Evolutionary conservation across 2,797 vertebrate genomes (phyloP), one percentile per base, ranked within the genome.

Genomic region (Phalanger gymnotis): DNA sequence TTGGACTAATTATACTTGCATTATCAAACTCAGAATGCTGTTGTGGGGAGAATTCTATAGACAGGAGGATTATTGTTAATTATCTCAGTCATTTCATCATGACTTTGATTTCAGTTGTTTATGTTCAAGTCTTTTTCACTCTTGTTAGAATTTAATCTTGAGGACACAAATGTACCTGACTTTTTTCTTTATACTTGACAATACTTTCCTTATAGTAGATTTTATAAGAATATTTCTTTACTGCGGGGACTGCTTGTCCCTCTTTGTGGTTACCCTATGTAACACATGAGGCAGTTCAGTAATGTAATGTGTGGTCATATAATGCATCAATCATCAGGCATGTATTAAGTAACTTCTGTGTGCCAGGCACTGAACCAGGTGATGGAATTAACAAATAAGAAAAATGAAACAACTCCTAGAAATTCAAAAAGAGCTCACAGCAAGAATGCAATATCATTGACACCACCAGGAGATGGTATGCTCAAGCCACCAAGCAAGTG

Each of bases 201-300:
- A 2, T 22, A 40, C n/a, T 47, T 81, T 40, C 9, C 9, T 9
- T 81, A 25, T 19, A 66, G 14, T 19, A 40, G n/a, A 81, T 81
- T 40, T 40, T 40, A 1, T 19, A 81, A 9, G 19, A 81, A 81
- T 81, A 6, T 81, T 6, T 81, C 0, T 81, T 47, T 40, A 40
- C 0, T 81, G 16, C 2, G 0, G 22, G 16, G n/a, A 22, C 1
- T 9, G 34, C 14, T 14, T 5, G 2, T 81, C 7, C 25, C 16
- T 25, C 16, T 81, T 25, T 40, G 34, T 81, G n/a, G n/a, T 6
- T 73, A 73, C 1, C 14, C 5, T 73, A 22, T 3, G 5, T 73
- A 40, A 73, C n/a, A 81, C 19, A 10, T 19, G 34, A 73, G 34
- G 9, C 16, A 73, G 1, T 25, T 81, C n/a, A 81, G 19, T 7